Evolutionary conservation across 92 coral and sea anemone species (phyloP), one percentile per base, ranked within the genome.

Genomic region (Porites evermanni): DNA sequence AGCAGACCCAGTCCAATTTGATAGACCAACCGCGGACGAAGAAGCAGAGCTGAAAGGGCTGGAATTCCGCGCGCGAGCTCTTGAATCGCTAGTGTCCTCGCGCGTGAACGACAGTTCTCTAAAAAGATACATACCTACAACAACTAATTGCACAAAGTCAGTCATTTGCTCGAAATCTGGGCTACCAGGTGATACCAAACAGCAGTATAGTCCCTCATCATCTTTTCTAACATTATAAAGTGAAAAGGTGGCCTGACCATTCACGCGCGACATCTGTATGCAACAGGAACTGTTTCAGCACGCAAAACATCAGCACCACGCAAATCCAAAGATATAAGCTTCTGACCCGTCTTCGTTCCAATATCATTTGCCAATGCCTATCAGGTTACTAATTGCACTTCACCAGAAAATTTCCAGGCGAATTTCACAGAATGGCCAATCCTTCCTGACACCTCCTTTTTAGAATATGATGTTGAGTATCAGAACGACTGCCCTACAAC

Each of bases 41-140:
- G 98, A 94, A 63, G 93, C 95, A 26, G 97, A 96, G 74, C 81
- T 95, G 16, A 83, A 79, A 68, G 95, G 91, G 88, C 84, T 95
- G 75, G 98, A 95, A 77, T 95, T 87, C 85, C 91, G 98, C 85
- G 98, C 96, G 18, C 90, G 98, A 32, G 98, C 98, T 17, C 85
- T 95, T 16, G 89, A 95, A 87, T 95, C 98, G 32, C 86, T 95
- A 61, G 95, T n/a, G n/a, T 95, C 18, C 87, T 74, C 68, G 96
- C 96, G 58, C 95, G 95, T 65, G 94, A 93, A 75, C 84, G 90
- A 24, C 95, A 89, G 80, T 32, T 32, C 44, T 32, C 5, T 32
- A 32, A 32, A 32, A 32, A 32, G 44, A 32, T 32, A 32, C 44
- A 2, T 4, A 74, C 78, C 78, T 51, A 1, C 63, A 16, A 74